Base-by-base conservation (phyloP, 2,888 invertebrate genomes). In the Mesochorus sp. region DNA sequence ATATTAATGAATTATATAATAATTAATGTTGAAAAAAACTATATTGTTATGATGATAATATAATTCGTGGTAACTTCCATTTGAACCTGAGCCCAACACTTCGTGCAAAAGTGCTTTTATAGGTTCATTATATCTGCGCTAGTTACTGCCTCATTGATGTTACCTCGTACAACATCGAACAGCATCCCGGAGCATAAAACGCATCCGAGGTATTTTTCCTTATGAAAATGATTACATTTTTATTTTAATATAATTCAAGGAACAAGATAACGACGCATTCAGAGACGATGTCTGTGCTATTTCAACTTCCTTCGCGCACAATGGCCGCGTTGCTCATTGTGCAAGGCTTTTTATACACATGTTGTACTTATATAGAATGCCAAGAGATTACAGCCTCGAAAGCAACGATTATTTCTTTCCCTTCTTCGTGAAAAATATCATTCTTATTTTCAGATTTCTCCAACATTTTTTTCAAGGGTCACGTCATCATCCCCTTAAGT, bases 211-310 rank as follows among this genome's bases (percentile, higher is more conserved):
- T 47, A 61, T 64, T 72, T 57, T 64, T 8, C 47, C 31, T 17
- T 6, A 8, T 24, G 47, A n/a, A 14, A 24, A 26, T 64, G 62
- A 53, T 64, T 55, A 62, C 10, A 64, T 64, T 55, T 37, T 37
- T 72, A 72, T 64, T 72, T 72, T n/a, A n/a, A 42, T 64, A 64
- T 64, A 64, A 64, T 72, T 64, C 62, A 55, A 44, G 34, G 37
- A 64, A 47, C 17, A 14, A 37, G 62, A 72, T 55, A 72, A 72
- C 71, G 53, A 62, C 62, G 55, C 44, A 47, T 72, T 57, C 37
- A 64, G 47, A 57, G 55, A 21, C 6, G 55, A 31, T 71, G 42
- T 17, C 19, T 34, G 6, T 51, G 53, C 44, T 51, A 10, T 10
- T 10, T 12, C 4, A 34, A 8, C 3, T n/a, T 34, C 5, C 5